Evolutionary conservation across 2,113 vertebrate genomes (phyloP), one percentile per base, ranked within the genome.

Genomic region (Lagopus leucura): DNA sequence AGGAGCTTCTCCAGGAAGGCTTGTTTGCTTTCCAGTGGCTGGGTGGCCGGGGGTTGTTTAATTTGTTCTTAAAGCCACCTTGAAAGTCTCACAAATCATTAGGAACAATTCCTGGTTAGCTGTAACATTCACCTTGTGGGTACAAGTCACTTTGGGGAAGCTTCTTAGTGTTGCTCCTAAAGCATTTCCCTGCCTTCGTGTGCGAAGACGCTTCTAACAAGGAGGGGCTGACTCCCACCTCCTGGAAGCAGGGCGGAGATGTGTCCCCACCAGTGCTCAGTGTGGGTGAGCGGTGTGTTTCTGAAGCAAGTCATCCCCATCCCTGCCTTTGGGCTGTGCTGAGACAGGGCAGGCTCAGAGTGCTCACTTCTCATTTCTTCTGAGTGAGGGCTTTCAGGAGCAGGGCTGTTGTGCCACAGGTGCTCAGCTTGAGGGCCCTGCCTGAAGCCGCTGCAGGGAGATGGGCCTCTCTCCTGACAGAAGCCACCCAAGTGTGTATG

Each of bases 31-130:
- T 88, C 52, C n/a, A 9, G 20, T 64, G 32, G 57, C 64, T 81
- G 42, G 42, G 15, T 16, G 14, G 42, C 17, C 2, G 13, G 6
- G 2, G 5, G 79, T 70, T 73, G 32, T 89, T 87, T 67, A 40
- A 73, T 58, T 64, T 72, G 50, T 70, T 94, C 74, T 77, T 64
- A 38, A 94, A 80, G 25, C 45, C 40, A 47, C 50, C 8, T 28
- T 45, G 60, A 55, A 83, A 74, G 17, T 63, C 8, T 66, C 30
- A 9, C 45, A 38, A 45, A 45, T 63, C 18, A 28, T 50, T 30
- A 30, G 25, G 66, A 81, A 13, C 11, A 8, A 4, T 64, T 88
- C 69, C 50, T 80, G 80, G 25, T 36, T 40, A 45, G 38, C 48
- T 55, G 42, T 34, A n/a, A 32, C 36, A 11, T 38, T 76, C 80